Percentiles rank a stretch among this genome's conserved stretches.
phyloP scores from a whole-genome alignment of 2,888 invertebrate genomes.

The Polymixis flavicincta region DNA sequence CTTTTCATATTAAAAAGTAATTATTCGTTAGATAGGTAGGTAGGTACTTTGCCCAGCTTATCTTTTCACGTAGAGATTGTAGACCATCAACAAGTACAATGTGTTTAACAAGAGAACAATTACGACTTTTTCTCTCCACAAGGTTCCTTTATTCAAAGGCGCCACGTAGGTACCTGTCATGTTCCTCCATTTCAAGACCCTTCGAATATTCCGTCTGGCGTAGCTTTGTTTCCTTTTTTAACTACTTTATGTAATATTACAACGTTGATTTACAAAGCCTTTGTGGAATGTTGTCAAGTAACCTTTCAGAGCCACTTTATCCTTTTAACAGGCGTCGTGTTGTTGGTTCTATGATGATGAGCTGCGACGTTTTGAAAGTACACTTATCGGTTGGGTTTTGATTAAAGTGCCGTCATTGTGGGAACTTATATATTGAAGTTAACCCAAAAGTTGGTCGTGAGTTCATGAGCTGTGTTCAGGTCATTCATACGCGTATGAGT shows the following conservation, averaged over 20 bases:
- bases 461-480: not conserved
- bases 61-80: not conserved
- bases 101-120: slow-evolving; percentile 10
- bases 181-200: slow-evolving; percentile 34
- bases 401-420: slow-evolving; percentile 8
- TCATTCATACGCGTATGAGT: not conserved
- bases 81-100: not conserved
- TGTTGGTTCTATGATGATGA: slow-evolving; percentile 25
- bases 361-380: slow-evolving; percentile 11
- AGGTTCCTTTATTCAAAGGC: slow-evolving; percentile 26
- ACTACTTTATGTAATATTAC: slow-evolving; percentile 40
- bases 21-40: too few relatives aligned
- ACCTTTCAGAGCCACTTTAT: slow-evolving; percentile 38
- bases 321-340: slow-evolving; percentile 12
- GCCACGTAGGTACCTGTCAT: slow-evolving; percentile 31
- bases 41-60: too few relatives aligned
- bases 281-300: slow-evolving; percentile 40
- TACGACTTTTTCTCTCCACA: not conserved
- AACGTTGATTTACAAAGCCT: slow-evolving; percentile 38
- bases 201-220: slow-evolving; percentile 38
- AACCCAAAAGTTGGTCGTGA: not conserved
- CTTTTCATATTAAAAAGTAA: too few relatives aligned
- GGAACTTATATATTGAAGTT: not conserved
- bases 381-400: slow-evolving; percentile 11
- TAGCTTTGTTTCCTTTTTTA: slow-evolving; percentile 52